Conservation (phyloP, 2,113 vertebrate species). For the Macquaria ambigua region DNA sequence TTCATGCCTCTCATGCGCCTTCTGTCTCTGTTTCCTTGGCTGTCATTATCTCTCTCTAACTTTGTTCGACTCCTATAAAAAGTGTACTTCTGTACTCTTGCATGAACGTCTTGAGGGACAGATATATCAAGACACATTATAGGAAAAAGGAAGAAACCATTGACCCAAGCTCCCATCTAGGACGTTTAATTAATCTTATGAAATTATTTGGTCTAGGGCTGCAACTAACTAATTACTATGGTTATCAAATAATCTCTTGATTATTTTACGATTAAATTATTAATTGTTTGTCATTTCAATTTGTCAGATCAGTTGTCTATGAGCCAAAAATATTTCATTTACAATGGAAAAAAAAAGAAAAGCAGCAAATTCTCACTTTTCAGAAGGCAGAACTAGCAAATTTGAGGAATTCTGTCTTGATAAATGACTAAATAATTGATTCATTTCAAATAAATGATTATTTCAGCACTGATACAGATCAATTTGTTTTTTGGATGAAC, state of each 20-base stretch:
- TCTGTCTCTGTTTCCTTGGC: slow-evolving; percentile 21
- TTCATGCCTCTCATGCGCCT: slow-evolving; percentile 16
- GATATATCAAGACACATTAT: not conserved
- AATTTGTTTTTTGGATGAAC: too few species aligned
- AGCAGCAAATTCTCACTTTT: not conserved
- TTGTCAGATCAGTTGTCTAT: not conserved
- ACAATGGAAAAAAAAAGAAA: not conserved
- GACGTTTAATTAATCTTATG: not conserved
- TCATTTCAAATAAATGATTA: not conserved
- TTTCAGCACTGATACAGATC: not conserved
- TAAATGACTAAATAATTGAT: not conserved
- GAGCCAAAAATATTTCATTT: not conserved
- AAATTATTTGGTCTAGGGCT: not conserved
- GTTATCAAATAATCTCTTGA: not conserved
- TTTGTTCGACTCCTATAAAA: slow-evolving; percentile 14
- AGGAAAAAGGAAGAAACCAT: not conserved
- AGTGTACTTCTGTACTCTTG: not conserved
- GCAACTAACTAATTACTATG: not conserved
- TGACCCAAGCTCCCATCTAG: not conserved
- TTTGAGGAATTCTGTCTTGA: not conserved
- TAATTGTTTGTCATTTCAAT: too few species aligned
- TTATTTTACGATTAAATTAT: too few species aligned
- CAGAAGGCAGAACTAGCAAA: not conserved
- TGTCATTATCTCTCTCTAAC: slow-evolving; percentile 1
- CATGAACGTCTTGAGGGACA: not conserved